These are phyloP conservation scores for Trichacis sp. DNA, from an alignment of 2,888 invertebrate species.

Conservation along the genomic window DNA sequence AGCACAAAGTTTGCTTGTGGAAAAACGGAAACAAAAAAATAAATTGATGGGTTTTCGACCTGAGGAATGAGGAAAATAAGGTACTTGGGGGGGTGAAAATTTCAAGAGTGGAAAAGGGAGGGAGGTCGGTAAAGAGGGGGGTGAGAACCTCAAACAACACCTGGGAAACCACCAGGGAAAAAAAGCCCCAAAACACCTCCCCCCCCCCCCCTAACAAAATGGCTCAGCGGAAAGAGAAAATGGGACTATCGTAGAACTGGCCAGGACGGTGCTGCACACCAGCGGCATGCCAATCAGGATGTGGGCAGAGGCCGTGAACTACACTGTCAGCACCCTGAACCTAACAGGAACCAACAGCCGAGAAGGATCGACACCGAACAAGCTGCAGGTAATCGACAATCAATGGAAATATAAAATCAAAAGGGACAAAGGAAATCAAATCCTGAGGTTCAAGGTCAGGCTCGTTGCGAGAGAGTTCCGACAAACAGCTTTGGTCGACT, in stretches of 20 bases:
- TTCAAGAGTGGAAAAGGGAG: no score
- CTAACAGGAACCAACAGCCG: slow-evolving; percentile 14
- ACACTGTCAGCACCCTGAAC: slow-evolving; percentile 8
- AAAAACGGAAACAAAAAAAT: no score
- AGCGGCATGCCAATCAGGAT: not conserved
- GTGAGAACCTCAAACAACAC: slow-evolving; percentile 39
- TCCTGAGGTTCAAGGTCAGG: slow-evolving; percentile 16
- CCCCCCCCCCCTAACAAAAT: slow-evolving; percentile 34
- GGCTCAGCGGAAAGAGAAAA: slow-evolving; percentile 33
- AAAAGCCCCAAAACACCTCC: slow-evolving; percentile 23
- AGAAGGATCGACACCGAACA: not conserved
- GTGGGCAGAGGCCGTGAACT: slow-evolving; percentile 13
- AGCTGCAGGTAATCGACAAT: slow-evolving; percentile 4
- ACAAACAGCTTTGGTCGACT: slow-evolving; percentile 48
- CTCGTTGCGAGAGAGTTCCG: slow-evolving; percentile 52
- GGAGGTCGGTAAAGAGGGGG: slow-evolving; percentile 18
- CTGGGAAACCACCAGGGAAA: slow-evolving; percentile 35
- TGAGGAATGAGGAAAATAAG: no score
- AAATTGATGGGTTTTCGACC: no score
- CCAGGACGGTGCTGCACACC: slow-evolving; percentile 14
- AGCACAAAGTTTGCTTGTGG: no score
- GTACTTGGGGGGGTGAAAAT: no score
- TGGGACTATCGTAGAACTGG: slow-evolving; percentile 34
- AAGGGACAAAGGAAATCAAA: not conserved
- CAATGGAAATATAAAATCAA: not conserved